These are phyloP conservation scores for Mylabris phalerata DNA, from an alignment of 1,140 invertebrate genomes.

Conservation along the genomic window DNA sequence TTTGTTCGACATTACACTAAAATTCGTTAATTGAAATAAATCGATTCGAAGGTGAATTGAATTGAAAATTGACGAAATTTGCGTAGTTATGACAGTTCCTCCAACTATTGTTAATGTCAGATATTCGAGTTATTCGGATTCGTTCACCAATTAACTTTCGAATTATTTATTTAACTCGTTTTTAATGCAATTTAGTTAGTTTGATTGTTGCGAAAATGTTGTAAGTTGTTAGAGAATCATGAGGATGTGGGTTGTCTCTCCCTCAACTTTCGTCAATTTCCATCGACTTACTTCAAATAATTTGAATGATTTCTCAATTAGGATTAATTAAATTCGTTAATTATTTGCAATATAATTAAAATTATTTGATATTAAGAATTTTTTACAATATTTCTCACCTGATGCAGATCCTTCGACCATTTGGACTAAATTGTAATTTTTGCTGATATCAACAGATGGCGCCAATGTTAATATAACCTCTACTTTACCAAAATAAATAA, in stretches of 20 bases:
- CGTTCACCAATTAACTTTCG: too few relatives aligned
- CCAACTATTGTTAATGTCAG: too few relatives aligned
- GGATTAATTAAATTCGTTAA: not conserved
- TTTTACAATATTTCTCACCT: slow-evolving; percentile 1
- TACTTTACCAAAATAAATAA: too few relatives aligned
- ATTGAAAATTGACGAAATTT: too few relatives aligned
- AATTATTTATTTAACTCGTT: too few relatives aligned
- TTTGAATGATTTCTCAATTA: not conserved
- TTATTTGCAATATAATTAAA: not conserved
- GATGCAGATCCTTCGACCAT: slow-evolving; percentile 2
- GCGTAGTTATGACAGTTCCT: too few relatives aligned
- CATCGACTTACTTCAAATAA: not conserved
- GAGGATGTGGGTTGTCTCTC: slow-evolving; percentile 20
- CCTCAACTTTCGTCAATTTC: slow-evolving; percentile 13
- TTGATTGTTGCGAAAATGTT: too few relatives aligned
- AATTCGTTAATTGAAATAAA: not conserved
- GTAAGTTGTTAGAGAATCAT: not conserved
- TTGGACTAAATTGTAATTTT: not conserved
- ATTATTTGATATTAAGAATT: not conserved
- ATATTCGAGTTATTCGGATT: too few relatives aligned
- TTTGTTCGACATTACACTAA: slow-evolving; percentile 14
- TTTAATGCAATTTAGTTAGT: too few relatives aligned
- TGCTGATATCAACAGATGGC: slow-evolving; percentile 2
- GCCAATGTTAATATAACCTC: slow-evolving; percentile 6
- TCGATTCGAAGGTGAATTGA: too few relatives aligned